Evolutionary conservation across 2,888 invertebrate genomes (phyloP).

Genomic region (Anoplius nigerrimus): DNA sequence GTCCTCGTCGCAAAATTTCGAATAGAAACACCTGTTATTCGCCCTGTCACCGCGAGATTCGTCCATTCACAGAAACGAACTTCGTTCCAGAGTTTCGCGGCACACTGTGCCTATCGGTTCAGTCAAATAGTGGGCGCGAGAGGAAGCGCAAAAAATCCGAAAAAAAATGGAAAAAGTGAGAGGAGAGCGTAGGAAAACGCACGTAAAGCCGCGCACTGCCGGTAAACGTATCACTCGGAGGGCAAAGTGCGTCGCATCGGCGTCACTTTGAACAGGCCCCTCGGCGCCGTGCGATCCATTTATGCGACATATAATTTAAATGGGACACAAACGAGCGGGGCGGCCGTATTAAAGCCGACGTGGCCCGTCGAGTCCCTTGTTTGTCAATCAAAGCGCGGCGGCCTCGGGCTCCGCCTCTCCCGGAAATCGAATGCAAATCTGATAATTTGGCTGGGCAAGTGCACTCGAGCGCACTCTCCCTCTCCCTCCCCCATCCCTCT

Average conservation of each 20-base stretch:
- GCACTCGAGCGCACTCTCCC: constrained; percentile 3
- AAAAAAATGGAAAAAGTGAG: no score
- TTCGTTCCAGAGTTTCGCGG: no score
- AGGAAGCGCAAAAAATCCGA: no score
- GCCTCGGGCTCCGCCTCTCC: constrained; percentile 16
- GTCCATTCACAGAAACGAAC: no score
- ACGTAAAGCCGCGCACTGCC: no score
- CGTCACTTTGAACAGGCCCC: constrained; percentile 19
- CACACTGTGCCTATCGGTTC: no score
- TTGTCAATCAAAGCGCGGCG: constrained; percentile 54
- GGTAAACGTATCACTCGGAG: no score
- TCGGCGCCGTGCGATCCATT: constrained; percentile 29
- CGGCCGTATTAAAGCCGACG: neutral
- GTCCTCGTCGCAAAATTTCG: no score
- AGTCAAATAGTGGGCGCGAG: no score
- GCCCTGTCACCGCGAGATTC: no score
- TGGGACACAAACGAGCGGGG: constrained; percentile 10
- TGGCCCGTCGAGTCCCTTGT: constrained; percentile 38
- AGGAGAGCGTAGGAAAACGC: no score
- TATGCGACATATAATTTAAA: constrained; percentile 40
- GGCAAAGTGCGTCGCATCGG: constrained; percentile 33
- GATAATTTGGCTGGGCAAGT: constrained; percentile 43
- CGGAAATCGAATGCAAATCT: constrained; percentile 58
- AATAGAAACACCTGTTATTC: no score
- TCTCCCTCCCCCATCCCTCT: neutral